Base-by-base conservation (phyloP, 2,888 invertebrate species). In the Drosophila affinis region DNA sequence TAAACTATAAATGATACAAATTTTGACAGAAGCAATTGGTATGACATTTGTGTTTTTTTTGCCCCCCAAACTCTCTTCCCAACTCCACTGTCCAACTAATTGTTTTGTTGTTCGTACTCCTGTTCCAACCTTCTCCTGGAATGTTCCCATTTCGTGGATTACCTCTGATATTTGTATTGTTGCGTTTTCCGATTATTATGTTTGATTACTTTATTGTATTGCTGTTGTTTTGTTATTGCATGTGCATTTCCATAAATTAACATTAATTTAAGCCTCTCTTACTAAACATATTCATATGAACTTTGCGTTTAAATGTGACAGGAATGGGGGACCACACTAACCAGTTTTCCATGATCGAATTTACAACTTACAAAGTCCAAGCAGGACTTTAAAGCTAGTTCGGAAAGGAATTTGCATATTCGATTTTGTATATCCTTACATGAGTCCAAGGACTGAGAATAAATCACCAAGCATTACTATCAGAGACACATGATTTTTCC, bases 171-270 rank as follows among this genome's bases (percentile, higher is more conserved):
- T 48, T 34, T 45, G 14, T 34, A 24, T 14, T 46, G 21, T 4
- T 27, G 17, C 17, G 18, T 24, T 32, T 45, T 48, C 24, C 17
- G 7, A 44, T 72, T 51, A 58, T 57, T 61, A 27, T 46, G 56
- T 44, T 39, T 46, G 34, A 27, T 51, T 39, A 39, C 51, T 64
- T 68, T 69, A 56, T 78, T 80, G 73, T 76, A 77, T 79, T 86
- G 86, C 87, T 86, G 86, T 87, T 86, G 86, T 89, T 88, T 77
- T 86, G 89, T 86, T 87, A 79, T 78, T 86, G 86, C 86, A 87
- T 86, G 87, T 56, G 68, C 78, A 76, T 57, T 49, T 52, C 32
- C 32, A 48, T 56, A 49, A 29, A 67, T 45, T 46, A 60, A 52
- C 12, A 44, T 67, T 60, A 10, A 45, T 21, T 61, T 34, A 46